Evolutionary conservation across 2,113 vertebrate species (phyloP), one percentile per base, ranked within the genome.

Genomic region (Pachyramphus minor): DNA sequence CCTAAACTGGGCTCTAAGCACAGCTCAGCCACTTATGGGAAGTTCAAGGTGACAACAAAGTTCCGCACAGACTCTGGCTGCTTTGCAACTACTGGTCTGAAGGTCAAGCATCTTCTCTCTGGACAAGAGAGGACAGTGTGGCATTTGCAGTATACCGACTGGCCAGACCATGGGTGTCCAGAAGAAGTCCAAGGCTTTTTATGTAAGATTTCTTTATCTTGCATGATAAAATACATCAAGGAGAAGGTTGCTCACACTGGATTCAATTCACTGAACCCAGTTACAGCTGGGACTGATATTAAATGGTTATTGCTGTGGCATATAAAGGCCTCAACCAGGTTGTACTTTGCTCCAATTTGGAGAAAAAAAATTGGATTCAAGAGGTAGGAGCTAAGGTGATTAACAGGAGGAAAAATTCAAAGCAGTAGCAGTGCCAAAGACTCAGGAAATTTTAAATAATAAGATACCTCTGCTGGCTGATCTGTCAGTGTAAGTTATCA

Each of bases 111-210:
- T 91, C 98, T 99, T 55, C 95, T 98, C 58, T 98, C 98, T 1
- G 98, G 98, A 20, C 98, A 98, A 50, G 98, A 99, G 95, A 98
- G 97, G 96, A 99, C 98, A 4, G 98, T 99, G 84, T 99, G 98
- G 98, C 98, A 99, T 95, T 96, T 99, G 96, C 98, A 99, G 21
- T 99, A 98, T 47, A 99, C 98, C 3, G 98, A 99, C 95, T 99
- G 98, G 98, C 98, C 98, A 13, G 99, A 99, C 90, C 99, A 99
- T 7, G 99, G 99, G 45, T 99, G 99, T 93, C 99, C 99, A 8
- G 99, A 99, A 97, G 99, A 99, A 64, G 98, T 99, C 66, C 98
- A 99, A 97, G 99, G 99, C 69, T 99, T 99, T 96, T 96, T 99
- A 69, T 98, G 99, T 99, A 98, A 99, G 99, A 96, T 35, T 87